Percentiles rank a stretch among this genome's conserved stretches.
Conservation (phyloP, 2,888 invertebrate genomes). For the Philaethria dido region DNA sequence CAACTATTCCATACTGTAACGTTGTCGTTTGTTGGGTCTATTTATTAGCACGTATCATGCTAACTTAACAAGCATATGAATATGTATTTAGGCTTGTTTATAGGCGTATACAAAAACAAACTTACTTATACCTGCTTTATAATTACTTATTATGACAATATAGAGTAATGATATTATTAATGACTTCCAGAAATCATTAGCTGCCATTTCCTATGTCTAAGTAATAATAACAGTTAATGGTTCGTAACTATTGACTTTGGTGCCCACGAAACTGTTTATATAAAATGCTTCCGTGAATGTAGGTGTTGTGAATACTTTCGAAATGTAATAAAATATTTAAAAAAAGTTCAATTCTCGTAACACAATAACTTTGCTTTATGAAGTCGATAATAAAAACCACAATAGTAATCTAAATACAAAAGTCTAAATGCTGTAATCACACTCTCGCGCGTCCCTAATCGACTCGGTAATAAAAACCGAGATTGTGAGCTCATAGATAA, state of each 20-base stretch:
- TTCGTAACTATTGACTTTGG: constrained; percentile 46
- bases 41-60: constrained; percentile 13
- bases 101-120: neutral
- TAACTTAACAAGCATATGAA: constrained; percentile 9
- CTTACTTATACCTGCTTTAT: neutral
- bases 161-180: constrained; percentile 21
- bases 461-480: constrained; percentile 43
- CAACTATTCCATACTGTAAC: neutral
- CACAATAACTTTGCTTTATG: constrained; percentile 25
- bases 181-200: constrained; percentile 29
- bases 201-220: constrained; percentile 31
- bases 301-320: neutral
- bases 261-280: constrained; percentile 9
- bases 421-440: constrained; percentile 24
- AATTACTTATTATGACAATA: constrained; percentile 9
- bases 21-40: neutral
- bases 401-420: constrained; percentile 26
- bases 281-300: constrained; percentile 1
- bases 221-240: constrained; percentile 48
- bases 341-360: neutral
- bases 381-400: constrained; percentile 20
- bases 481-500: constrained; percentile 38
- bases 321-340: constrained; percentile 12
- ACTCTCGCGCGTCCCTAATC: constrained; percentile 46
- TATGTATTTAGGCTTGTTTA: constrained; percentile 7